phyloP scores from a whole-genome alignment of 2,797 vertebrate species.

The Phataginus tetradactyla region DNA sequence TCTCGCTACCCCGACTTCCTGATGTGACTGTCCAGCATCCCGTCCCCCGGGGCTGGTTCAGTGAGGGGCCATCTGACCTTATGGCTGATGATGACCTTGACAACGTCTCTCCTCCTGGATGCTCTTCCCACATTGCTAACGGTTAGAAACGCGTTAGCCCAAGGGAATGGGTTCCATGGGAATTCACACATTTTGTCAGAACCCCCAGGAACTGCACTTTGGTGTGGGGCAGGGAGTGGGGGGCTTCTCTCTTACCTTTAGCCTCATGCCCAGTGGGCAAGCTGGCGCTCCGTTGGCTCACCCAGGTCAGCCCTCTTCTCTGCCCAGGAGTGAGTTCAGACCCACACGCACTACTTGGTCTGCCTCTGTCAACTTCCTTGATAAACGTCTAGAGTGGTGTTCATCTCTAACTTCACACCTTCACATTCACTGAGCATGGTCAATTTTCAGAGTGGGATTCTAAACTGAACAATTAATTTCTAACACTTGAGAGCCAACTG shows the following conservation, averaged over 20 bases:
- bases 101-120: neutral
- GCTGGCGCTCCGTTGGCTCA: neutral
- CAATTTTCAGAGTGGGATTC: neutral
- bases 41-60: neutral
- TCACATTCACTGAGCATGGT: fast-evolving
- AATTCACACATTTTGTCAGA: neutral
- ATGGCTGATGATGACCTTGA: neutral
- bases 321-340: neutral
- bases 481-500: neutral
- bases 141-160: neutral
- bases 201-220: neutral
- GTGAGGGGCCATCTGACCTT: neutral
- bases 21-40: neutral
- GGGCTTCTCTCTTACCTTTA: fast-evolving
- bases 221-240: neutral
- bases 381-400: neutral
- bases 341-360: fast-evolving
- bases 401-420: neutral
- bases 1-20: neutral
- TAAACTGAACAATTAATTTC: neutral
- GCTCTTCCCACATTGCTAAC: neutral
- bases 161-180: neutral
- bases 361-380: neutral
- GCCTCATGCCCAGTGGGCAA: neutral
- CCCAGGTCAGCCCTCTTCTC: neutral